phyloP scores from a whole-genome alignment of 2,113 vertebrate species.

The Perca fluviatilis region DNA sequence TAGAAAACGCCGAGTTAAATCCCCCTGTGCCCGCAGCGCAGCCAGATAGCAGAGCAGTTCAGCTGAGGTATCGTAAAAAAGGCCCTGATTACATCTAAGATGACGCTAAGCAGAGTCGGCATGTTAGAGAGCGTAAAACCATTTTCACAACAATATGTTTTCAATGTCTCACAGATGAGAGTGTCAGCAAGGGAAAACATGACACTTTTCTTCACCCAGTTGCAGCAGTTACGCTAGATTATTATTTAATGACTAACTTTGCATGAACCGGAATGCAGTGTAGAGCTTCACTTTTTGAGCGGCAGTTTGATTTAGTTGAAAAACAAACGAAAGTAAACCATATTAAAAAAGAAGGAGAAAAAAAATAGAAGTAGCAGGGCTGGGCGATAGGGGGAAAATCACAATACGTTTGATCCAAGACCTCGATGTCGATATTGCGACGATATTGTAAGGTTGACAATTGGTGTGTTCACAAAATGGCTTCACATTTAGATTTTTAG shows the following conservation, averaged over 20 bases:
- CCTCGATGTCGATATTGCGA: too few species aligned
- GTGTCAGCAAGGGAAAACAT: slow-evolving; percentile 31
- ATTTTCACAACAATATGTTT: slow-evolving; percentile 49
- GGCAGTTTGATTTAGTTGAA: not conserved
- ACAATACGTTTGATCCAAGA: too few species aligned
- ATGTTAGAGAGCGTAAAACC: slow-evolving; percentile 51
- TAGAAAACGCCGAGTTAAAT: slow-evolving; percentile 9
- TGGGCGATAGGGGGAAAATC: too few species aligned
- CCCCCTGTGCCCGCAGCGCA: slow-evolving; percentile 35
- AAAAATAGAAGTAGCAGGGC: too few species aligned
- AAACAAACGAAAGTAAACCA: not conserved
- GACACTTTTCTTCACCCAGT: slow-evolving; percentile 13
- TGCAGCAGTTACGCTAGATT: slow-evolving; percentile 18
- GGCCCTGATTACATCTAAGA: slow-evolving; percentile 62
- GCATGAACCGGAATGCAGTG: not conserved
- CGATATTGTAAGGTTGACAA: too few species aligned
- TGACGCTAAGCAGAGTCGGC: slow-evolving; percentile 47
- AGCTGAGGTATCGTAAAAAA: slow-evolving; percentile 40
- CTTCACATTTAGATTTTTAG: too few species aligned
- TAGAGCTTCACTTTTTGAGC: not conserved
- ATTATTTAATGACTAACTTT: slow-evolving; percentile 35
- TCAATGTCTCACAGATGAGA: slow-evolving; percentile 34
- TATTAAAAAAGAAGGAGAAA: not conserved
- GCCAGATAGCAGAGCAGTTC: slow-evolving; percentile 48
- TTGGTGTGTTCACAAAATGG: too few species aligned